Conservation (phyloP, 2,888 invertebrate genomes). For the Caprella mutica region DNA sequence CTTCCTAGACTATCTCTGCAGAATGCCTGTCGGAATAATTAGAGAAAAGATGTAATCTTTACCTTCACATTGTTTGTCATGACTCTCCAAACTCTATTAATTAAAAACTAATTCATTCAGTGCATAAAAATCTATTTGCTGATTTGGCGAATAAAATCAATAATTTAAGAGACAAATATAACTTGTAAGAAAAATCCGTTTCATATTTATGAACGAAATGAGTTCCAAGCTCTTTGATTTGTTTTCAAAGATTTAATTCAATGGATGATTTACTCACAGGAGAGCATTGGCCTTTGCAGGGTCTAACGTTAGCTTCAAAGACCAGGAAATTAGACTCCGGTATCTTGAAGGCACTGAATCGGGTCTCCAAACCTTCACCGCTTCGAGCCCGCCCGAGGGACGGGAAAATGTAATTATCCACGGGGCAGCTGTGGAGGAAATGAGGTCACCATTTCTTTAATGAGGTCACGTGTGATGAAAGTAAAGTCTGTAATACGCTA, state of each 20-base stretch:
- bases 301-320: constrained; percentile 80
- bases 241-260: constrained; percentile 3
- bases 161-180: neutral
- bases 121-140: neutral
- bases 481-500: no score
- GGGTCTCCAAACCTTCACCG: constrained; percentile 75
- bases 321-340: constrained; percentile 87
- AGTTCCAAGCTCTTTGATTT: no score
- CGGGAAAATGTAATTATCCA: constrained; percentile 82
- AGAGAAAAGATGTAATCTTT: no score
- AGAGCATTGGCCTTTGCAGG: constrained; percentile 78
- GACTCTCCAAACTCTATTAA: no score
- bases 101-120: no score
- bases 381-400: constrained; percentile 73
- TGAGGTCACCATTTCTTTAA: no score
- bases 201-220: no score
- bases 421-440: constrained; percentile 60
- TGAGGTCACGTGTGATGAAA: no score
- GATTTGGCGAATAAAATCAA: neutral
- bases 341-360: constrained; percentile 87
- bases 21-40: no score
- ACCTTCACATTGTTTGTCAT: no score
- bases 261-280: constrained; percentile 49
- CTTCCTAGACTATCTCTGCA: constrained; percentile 68
- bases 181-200: no score